Evolutionary conservation across 2,888 invertebrate species (phyloP).

Genomic region (Pachymerium ferrugineum): DNA sequence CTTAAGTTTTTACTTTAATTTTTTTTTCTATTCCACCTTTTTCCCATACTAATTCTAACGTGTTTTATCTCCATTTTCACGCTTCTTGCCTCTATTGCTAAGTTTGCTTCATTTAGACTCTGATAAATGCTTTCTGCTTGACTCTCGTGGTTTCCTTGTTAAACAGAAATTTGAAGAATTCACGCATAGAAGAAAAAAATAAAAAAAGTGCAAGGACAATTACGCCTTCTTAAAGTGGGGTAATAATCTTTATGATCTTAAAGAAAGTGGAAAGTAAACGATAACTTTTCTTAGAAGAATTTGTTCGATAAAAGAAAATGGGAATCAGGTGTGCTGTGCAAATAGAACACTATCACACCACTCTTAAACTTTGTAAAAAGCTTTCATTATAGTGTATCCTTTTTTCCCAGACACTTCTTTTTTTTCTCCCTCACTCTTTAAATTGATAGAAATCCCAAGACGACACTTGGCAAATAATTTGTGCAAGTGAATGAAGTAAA

Average conservation of each 20-base stretch:
- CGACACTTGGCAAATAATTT: background rate
- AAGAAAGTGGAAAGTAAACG: too few relatives aligned
- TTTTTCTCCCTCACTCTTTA: background rate
- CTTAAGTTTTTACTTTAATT: background rate
- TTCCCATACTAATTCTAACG: background rate
- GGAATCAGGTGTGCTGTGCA: too few relatives aligned
- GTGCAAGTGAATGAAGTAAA: background rate
- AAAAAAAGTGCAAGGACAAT: too few relatives aligned
- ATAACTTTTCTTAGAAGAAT: too few relatives aligned
- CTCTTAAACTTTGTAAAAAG: too few relatives aligned
- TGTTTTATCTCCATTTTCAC: constrained; percentile 16
- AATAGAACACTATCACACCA: too few relatives aligned
- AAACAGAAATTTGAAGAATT: background rate
- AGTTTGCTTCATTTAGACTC: background rate
- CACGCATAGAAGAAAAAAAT: background rate
- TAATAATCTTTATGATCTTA: too few relatives aligned
- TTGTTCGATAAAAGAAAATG: too few relatives aligned
- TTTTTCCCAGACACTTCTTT: too few relatives aligned
- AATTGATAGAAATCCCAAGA: constrained; percentile 7
- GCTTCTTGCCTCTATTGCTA: background rate
- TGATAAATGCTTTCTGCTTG: background rate
- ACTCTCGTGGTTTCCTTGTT: background rate
- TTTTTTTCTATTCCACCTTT: background rate
- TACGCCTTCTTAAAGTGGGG: too few relatives aligned
- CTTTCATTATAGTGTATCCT: too few relatives aligned